These are phyloP conservation scores for Phocides pigmalion DNA, from an alignment of 1,140 invertebrate genomes.

Conservation along the genomic window DNA sequence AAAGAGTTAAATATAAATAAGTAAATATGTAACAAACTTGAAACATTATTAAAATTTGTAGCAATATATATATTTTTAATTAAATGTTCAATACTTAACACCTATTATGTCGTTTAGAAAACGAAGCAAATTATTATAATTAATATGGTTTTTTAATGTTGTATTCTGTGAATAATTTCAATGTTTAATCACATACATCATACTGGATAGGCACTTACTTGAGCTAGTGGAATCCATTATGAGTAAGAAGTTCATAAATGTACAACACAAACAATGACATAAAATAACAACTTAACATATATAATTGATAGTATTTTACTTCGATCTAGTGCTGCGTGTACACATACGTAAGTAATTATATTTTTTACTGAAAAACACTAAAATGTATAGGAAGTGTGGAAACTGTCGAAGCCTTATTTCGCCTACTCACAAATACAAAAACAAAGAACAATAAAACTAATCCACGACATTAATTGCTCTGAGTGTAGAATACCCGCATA, in stretches of 20 bases:
- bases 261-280: slow-evolving; percentile 12
- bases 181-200: too few species aligned
- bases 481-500: neutral
- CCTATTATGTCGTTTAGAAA: too few species aligned
- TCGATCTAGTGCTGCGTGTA: neutral
- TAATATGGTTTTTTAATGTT: too few species aligned
- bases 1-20: too few species aligned
- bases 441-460: neutral
- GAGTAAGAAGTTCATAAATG: neutral
- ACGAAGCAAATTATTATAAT: too few species aligned
- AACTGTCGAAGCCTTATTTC: neutral
- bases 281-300: neutral
- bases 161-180: too few species aligned
- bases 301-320: slow-evolving; percentile 6
- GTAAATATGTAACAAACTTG: too few species aligned
- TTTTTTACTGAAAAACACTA: neutral
- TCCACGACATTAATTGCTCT: neutral
- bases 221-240: neutral
- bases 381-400: neutral
- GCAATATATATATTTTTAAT: too few species aligned
- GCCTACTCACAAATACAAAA: neutral
- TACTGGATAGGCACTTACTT: neutral
- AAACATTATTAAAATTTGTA: too few species aligned
- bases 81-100: too few species aligned
- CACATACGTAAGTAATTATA: neutral